Base-by-base conservation (phyloP, 2,888 invertebrate genomes). In the Ophioninae sp. region DNA sequence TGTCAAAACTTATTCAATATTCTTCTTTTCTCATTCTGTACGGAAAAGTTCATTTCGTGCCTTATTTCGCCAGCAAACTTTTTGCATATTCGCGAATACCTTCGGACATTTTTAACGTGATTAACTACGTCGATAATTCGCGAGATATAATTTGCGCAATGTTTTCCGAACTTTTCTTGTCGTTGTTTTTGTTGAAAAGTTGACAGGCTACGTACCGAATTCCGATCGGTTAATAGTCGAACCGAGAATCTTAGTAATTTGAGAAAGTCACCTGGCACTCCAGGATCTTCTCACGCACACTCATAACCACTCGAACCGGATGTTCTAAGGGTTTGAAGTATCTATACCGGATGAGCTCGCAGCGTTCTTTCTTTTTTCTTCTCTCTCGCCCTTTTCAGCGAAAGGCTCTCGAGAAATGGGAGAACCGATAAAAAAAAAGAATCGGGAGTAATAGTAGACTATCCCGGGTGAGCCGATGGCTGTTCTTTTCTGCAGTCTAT, bases 201-300 rank as follows among this genome's bases (percentile, higher is more conserved):
- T 39, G 20, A 20, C 58, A 20, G 22, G 39, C 23, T 17, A 37
- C 20, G 8, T 10, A 41, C n/a, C 59, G 39, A 56, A 75, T n/a
- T n/a, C 7, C n/a, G 72, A 81, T 41, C 73, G 39, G 71, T 58
- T 61, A 69, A 76, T 79, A 73, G 64, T 68, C 64, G 63, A 68
- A 23, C 44, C 51, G 51, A 51, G 71, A 79, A 80, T 74, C 67
- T 82, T 79, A 58, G 84, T 84, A 85, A 84, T 78, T 73, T 77
- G 79, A 85, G 80, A 81, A 68, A 86, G 82, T 85, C 85, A 82
- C 83, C 84, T 86, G 85, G 82, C 76, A 82, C 84, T 82, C 83
- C 83, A 82, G 80, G 56, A 79, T 72, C 71, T 71, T 64, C 23
- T n/a, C 59, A 63, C 59, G 41, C 39, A 51, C 41, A 44, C 58